Evolutionary conservation across 2,113 vertebrate genomes (phyloP), one percentile per base, ranked within the genome.

Genomic region (Calypte anna): DNA sequence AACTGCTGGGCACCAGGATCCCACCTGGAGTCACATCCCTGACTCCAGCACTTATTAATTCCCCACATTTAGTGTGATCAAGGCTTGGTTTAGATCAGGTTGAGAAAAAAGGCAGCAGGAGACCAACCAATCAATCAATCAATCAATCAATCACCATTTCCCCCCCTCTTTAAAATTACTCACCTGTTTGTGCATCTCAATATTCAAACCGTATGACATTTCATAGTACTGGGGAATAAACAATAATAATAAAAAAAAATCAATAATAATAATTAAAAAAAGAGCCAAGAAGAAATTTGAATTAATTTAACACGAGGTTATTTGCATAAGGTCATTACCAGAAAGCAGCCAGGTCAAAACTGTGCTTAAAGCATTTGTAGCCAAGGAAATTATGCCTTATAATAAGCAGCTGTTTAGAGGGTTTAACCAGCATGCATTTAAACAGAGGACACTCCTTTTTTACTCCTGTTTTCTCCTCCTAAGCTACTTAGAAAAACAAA

Each of bases 141-240:
- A 40, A 91, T 44, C 86, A n/a, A 78, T 66, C 64, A 69, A 50
- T 36, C 64, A 8, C 70, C 4, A 18, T 11, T 59, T 31, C 43
- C 53, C 88, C 74, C 50, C 36, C 38, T 18, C 43, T 21, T 4
- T 40, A 40, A 23, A 84, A 88, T 68, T 84, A 97, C 98, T 98
- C 98, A 99, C 99, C 98, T 99, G 99, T 97, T 99, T 99, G 98
- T 99, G 99, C 99, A 99, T 99, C 96, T 99, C 99, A 91, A 99
- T 99, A 97, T 99, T 99, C 98, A 99, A 98, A 84, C 99, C 99
- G 14, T 99, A 99, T 80, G 99, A 99, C 99, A 99, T 99, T 95
- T 99, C 99, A 8, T 99, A 99, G 97, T 99, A 99, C 99, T 99
- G 98, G 27, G 81, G 97, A 97, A 75, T 4, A 15, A 15, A 40